Base-by-base conservation (phyloP, 2,888 invertebrate genomes). In the Amiota mariae region DNA sequence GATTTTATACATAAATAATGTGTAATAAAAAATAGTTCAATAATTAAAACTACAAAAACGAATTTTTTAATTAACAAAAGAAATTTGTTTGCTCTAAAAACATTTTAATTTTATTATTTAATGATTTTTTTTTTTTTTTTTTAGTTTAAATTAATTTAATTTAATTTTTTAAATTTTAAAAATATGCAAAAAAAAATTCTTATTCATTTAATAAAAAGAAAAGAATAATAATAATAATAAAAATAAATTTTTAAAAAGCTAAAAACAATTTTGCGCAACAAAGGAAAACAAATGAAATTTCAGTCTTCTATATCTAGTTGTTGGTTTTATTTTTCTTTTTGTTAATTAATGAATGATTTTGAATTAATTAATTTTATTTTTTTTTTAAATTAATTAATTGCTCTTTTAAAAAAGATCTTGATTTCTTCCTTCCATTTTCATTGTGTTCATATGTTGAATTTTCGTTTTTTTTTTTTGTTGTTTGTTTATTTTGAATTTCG, bases 221-320 rank as follows among this genome's bases (percentile, higher is more conserved):
- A 83, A 78, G 75, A 71, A 49, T 10, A 61, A 57, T 61, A 71
- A 70, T 24, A 46, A 70, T 61, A 71, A 70, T 24, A 46, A 70
- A 57, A 24, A 36, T 24, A 59, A 20, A 20, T 59, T 11, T 59
- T 36, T 36, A 13, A n/a, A 18, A 59, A 20, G 36, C 36, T 36
- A 36, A 36, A 11, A 15, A 18, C n/a, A 11, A 20, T 59, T 59
- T 59, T 59, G 18, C 18, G 24, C 61, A 61, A 18, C 18, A 18
- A 61, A 61, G 24, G 63, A 63, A 71, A 71, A 48, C 54, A 79
- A 76, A 76, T 78, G 79, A 51, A 78, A 81, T 85, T 77, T 83
- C 83, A 83, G 83, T 83, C 83, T 83, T 83, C 83, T 83, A 83
- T 83, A 83, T 83, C 83, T 83, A 83, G 83, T 82, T 81, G 74